Evolutionary conservation across 2,113 vertebrate genomes (phyloP).

Genomic region (Larimichthys crocea): DNA sequence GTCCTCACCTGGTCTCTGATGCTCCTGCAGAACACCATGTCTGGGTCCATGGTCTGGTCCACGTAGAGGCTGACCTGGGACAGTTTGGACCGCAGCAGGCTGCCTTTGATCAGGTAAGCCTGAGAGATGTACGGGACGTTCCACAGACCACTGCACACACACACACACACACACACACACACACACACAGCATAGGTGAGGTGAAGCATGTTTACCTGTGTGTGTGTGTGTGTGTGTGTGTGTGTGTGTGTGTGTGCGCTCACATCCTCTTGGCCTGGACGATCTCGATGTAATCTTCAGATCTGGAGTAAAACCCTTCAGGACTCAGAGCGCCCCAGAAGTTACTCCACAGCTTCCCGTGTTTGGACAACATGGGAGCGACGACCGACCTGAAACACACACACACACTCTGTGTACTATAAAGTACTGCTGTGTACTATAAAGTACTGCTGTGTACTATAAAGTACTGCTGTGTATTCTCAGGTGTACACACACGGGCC

Average conservation of each 20-base stretch:
- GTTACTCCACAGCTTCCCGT: conserved; percentile 80
- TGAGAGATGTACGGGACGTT: conserved; percentile 78
- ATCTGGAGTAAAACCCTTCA: conserved; percentile 76
- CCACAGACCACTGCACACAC: conserved; percentile 77
- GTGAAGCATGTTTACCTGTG: not conserved
- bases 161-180: too few species aligned
- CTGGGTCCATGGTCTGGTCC: conserved; percentile 60
- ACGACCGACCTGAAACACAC: conserved; percentile 63
- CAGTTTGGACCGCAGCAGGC: conserved; percentile 63
- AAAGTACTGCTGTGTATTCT: too few species aligned
- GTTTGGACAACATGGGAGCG: conserved; percentile 71
- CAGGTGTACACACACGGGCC: too few species aligned
- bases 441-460: not conserved
- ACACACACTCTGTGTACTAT: too few species aligned
- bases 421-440: too few species aligned
- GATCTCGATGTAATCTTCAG: conserved; percentile 80
- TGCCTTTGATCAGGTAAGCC: conserved; percentile 72
- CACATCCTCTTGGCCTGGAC: conserved; percentile 76
- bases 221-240: conserved; percentile 1
- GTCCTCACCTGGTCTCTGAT: conserved; percentile 72
- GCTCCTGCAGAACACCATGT: conserved; percentile 78
- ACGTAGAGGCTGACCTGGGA: conserved; percentile 57
- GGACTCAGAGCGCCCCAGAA: conserved; percentile 79
- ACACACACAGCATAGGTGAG: not conserved
- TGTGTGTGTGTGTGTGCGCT: conserved; percentile 5